phyloP scores from a whole-genome alignment of 1,140 invertebrate species.

The Nasonia vitripennis region DNA sequence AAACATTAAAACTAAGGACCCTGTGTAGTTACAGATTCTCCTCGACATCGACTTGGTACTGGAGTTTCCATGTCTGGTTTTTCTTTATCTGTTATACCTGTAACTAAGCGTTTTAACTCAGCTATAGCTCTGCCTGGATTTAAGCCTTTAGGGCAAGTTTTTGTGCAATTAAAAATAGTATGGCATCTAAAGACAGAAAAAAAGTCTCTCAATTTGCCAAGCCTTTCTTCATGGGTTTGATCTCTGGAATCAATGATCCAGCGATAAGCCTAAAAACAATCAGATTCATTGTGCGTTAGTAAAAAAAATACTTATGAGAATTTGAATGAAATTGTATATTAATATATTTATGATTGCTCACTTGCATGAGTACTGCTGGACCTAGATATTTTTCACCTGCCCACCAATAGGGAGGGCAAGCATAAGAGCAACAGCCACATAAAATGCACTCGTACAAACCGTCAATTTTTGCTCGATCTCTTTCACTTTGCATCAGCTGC shows the following conservation, averaged over 20 bases:
- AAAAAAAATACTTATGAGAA: no score
- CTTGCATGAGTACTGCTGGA: constrained; percentile 81
- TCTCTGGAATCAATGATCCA: constrained; percentile 90
- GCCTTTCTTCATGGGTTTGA: constrained; percentile 78
- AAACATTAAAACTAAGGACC: background rate
- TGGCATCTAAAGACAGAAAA: constrained; percentile 87
- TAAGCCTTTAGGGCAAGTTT: constrained; percentile 89
- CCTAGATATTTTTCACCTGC: constrained; percentile 82
- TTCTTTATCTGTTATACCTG: constrained; percentile 88
- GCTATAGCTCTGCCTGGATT: constrained; percentile 97
- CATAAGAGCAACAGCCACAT: constrained; percentile 83
- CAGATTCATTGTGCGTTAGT: background rate
- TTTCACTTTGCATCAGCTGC: constrained; percentile 81
- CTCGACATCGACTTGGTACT: background rate
- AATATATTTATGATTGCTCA: constrained; percentile 47
- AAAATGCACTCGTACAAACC: constrained; percentile 88
- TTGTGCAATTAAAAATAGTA: constrained; percentile 88
- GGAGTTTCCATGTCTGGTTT: constrained; percentile 76
- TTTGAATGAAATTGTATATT: background rate
- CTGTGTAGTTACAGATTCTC: background rate
- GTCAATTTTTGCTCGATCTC: constrained; percentile 84
- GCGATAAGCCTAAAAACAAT: constrained; percentile 72
- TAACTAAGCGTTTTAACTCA: constrained; percentile 94
- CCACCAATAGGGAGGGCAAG: constrained; percentile 86
- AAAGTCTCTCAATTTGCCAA: constrained; percentile 81